Evolutionary conservation across 2,888 invertebrate genomes (phyloP).

Genomic region (Leptinotarsa haldemani): DNA sequence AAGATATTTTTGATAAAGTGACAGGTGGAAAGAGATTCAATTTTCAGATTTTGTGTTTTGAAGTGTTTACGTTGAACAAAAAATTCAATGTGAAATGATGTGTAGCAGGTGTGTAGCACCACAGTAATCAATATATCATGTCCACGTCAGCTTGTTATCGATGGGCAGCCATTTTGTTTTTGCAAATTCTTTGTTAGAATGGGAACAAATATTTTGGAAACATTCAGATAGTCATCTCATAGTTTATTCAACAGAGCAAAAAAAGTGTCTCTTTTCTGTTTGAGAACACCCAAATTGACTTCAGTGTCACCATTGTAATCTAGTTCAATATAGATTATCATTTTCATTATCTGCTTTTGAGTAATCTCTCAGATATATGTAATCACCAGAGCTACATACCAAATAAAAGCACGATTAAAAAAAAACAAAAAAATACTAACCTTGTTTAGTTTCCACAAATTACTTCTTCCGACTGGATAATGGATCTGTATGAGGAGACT

Average conservation of each 20-base stretch:
- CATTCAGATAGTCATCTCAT: too few relatives aligned
- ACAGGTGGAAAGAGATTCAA: not conserved
- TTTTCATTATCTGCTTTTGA: conserved; percentile 39
- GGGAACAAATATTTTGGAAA: too few relatives aligned
- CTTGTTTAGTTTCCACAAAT: not conserved
- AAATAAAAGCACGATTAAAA: not conserved
- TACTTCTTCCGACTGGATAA: not conserved
- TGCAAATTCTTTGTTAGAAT: not conserved
- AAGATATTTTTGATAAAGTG: not conserved
- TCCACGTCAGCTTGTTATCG: not conserved
- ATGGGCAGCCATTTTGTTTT: not conserved
- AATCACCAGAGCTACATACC: conserved; percentile 29
- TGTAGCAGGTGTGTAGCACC: not conserved
- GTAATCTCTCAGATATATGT: conserved; percentile 42
- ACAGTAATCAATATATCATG: not conserved
- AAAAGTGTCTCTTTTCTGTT: too few relatives aligned
- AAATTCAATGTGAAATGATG: not conserved
- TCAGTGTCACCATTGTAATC: conserved; percentile 31
- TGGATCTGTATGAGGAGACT: conserved; percentile 13
- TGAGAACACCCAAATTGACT: not conserved
- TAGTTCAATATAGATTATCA: conserved; percentile 35
- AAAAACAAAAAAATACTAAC: conserved; percentile 22
- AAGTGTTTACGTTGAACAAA: not conserved
- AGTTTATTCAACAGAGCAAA: too few relatives aligned
- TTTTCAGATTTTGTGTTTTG: not conserved